Evolutionary conservation across 2,888 invertebrate genomes (phyloP), one percentile per base, ranked within the genome.

Genomic region (Diarsia rubi): DNA sequence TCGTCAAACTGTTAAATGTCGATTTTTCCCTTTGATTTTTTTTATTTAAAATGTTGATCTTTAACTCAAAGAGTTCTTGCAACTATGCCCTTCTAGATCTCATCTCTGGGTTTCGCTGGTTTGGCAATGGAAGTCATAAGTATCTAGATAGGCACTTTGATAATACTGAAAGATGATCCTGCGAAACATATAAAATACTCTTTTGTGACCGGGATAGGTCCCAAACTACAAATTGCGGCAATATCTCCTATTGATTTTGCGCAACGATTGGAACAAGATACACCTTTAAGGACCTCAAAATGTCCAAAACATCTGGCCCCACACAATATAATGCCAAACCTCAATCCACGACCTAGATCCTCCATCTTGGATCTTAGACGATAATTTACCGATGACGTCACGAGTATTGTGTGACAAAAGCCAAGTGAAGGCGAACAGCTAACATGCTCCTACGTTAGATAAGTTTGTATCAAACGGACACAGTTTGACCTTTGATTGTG

Each of bases 371-470:
- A 63, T 64, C 63, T 60, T 31, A 54, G 68, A 71, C 63, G 63
- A 69, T 82, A 69, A 77, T 65, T 73, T 64, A 82, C 67, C 5
- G 65, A 19, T 82, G 85, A 82, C 85, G 85, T 82, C 82, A 82
- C 62, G 2, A 37, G 54, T 59, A 69, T 81, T 67, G 69, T 84
- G 81, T 73, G 82, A 82, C 76, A 82, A 85, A 62, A 77, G 72
- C 72, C 9, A 81, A 70, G 49, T 52, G 85, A 85, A 82, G 82
- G 85, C 76, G 59, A 85, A 72, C 84, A 66, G 85, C 76, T 52
- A 85, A 72, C 84, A 66, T 69, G 70, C 72, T 77, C 52, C 82
- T 82, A 77, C 72, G 73, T 85, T 82, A 72, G 85, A 85, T 82
- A 82, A 65, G 63, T 85, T 69, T 54, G 82, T 78, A 85, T 82